Evolutionary conservation across 1,140 invertebrate genomes (phyloP).

Genomic region (Aphaenogaster floridana): DNA sequence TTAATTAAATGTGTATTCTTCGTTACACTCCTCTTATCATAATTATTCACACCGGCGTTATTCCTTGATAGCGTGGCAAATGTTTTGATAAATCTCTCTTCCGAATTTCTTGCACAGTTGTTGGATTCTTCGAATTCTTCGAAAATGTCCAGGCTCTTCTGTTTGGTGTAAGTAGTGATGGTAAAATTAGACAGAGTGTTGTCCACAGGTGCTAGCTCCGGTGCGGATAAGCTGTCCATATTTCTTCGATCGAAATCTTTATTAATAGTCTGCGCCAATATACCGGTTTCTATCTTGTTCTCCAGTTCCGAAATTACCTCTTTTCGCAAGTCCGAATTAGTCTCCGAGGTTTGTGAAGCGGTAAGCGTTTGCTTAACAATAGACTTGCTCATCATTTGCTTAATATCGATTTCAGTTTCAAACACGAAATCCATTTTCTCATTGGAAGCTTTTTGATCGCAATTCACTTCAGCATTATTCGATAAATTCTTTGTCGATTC

Average conservation of each 20-base stretch:
- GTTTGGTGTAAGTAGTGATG: conserved; percentile 83
- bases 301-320: conserved; percentile 80
- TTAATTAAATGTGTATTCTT: conserved; percentile 31
- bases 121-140: conserved; percentile 71
- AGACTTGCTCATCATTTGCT: background rate
- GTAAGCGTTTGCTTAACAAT: background rate
- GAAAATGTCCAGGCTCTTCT: conserved; percentile 83
- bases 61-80: conserved; percentile 75
- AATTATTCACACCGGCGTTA: conserved; percentile 11
- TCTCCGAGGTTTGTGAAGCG: conserved; percentile 44
- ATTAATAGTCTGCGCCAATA: conserved; percentile 31
- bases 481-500: background rate
- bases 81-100: conserved; percentile 66
- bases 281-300: conserved; percentile 76
- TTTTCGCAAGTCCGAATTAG: conserved; percentile 67
- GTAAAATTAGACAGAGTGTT: conserved; percentile 85
- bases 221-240: conserved; percentile 43
- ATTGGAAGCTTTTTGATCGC: background rate
- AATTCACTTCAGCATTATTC: background rate
- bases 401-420: conserved; percentile 2
- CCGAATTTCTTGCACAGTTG: conserved; percentile 14
- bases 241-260: conserved; percentile 57
- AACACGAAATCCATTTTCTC: background rate
- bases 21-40: conserved; percentile 46
- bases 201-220: conserved; percentile 80